Base-by-base conservation (phyloP, 2,888 invertebrate species). In the Xiphydria camelus region DNA sequence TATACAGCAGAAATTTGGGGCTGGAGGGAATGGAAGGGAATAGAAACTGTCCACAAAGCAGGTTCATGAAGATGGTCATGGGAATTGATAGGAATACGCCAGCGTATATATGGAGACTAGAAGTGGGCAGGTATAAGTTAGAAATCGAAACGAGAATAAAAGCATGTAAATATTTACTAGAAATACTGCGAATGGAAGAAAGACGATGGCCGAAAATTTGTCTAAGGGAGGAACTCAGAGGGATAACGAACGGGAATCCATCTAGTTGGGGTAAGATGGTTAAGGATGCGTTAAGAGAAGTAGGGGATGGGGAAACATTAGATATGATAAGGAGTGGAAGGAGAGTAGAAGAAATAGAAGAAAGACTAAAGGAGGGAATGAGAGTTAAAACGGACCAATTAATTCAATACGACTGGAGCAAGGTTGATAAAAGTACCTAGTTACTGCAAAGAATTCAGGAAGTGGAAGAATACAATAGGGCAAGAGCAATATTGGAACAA, bases 121-220 rank as follows among this genome's bases (percentile, higher is more conserved):
- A 22, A 9, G 5, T 9, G 9, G 22, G 22, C 5, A 22, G 22
- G 22, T 6, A 7, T 6, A 7, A 7, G 7, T 6, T 22, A 5
- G 22, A 22, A 7, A 22, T 22, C 7, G 22, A 22, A 5, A 22
- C 7, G 22, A 6, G 22, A 22, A 22, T 6, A 22, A 5, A 7
- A 7, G 22, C 22, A 5, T 6, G 5, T 5, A 22, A 7, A 22
- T 22, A 22, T 7, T 7, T 22, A 9, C 5, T 22, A 9, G 9
- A 22, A 22, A 22, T 22, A 22, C 5, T 22, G 22, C 5, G 22
- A 7, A 49, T 45, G 45, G n/a, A 26, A 10, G 41, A 45, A 7
- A 32, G 19, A 31, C 41, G 49, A 35, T 46, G 45, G 49, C 49
- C 45, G 20, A 41, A 36, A 15, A 19, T 41, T 4, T 45, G 49